Conservation (phyloP, 1,140 invertebrate species). For the Drosophila trapezifrons region DNA sequence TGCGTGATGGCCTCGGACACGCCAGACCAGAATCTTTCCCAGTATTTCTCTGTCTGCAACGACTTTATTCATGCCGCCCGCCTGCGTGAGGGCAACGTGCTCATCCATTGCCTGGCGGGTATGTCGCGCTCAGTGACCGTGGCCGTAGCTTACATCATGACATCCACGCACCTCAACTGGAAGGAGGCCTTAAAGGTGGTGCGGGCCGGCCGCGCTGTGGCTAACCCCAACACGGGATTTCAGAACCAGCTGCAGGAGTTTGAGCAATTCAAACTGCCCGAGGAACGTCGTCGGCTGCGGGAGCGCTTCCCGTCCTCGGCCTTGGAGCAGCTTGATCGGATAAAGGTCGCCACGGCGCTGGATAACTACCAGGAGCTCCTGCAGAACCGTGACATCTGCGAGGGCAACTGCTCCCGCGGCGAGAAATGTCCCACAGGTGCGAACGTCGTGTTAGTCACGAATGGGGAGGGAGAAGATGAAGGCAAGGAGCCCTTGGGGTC, state of each 20-base stretch:
- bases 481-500: not conserved
- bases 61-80: constrained; percentile 97
- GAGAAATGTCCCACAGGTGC: constrained; percentile 92
- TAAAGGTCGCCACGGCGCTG: constrained; percentile 90
- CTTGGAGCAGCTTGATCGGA: constrained; percentile 89
- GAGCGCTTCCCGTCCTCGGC: constrained; percentile 93
- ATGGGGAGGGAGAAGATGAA: not conserved
- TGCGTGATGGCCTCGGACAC: constrained; percentile 97
- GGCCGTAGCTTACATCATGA: constrained; percentile 94
- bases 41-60: constrained; percentile 96
- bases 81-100: constrained; percentile 93
- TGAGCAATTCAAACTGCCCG: constrained; percentile 91
- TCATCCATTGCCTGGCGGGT: constrained; percentile 98
- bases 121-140: constrained; percentile 98
- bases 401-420: constrained; percentile 93
- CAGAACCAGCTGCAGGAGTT: constrained; percentile 97
- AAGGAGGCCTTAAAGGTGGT: constrained; percentile 97
- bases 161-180: constrained; percentile 94
- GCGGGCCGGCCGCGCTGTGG: constrained; percentile 93
- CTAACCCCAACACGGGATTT: constrained; percentile 98
- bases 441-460: constrained; percentile 68
- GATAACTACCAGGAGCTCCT: constrained; percentile 92
- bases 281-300: constrained; percentile 93
- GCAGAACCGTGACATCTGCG: constrained; percentile 91
- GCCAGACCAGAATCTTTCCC: constrained; percentile 95